Conservation (phyloP, 2,888 invertebrate genomes). For the Craniophora ligustri region DNA sequence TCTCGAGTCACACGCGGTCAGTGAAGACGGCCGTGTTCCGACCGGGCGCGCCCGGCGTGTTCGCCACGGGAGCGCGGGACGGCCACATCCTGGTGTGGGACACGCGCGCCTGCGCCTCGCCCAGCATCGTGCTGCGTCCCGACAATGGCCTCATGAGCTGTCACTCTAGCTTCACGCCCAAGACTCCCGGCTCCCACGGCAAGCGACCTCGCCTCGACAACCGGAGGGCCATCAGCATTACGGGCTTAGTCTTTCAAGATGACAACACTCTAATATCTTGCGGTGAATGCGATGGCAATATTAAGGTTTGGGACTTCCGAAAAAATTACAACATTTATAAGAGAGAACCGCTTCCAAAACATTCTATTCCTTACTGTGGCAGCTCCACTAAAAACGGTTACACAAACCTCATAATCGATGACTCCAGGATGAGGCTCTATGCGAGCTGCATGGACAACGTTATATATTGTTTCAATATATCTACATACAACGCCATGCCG, state of each 20-base stretch:
- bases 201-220: slow-evolving; percentile 82
- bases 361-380: slow-evolving; percentile 92
- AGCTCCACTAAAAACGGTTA: slow-evolving; percentile 91
- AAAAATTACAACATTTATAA: slow-evolving; percentile 92
- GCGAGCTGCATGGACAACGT: slow-evolving; percentile 96
- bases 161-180: slow-evolving; percentile 85
- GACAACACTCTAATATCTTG: slow-evolving; percentile 94
- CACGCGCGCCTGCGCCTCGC: slow-evolving; percentile 79
- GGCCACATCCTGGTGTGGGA: slow-evolving; percentile 97
- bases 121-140: slow-evolving; percentile 85
- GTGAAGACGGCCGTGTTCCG: slow-evolving; percentile 94
- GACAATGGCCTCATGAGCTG: slow-evolving; percentile 92
- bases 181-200: slow-evolving; percentile 86
- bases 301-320: slow-evolving; percentile 96
- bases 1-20: slow-evolving; percentile 93
- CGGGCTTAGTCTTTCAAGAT: slow-evolving; percentile 95
- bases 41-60: slow-evolving; percentile 91
- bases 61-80: slow-evolving; percentile 96
- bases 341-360: slow-evolving; percentile 91
- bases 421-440: slow-evolving; percentile 91
- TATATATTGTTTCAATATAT: slow-evolving; percentile 95
- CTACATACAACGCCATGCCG: slow-evolving; percentile 91
- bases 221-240: slow-evolving; percentile 92
- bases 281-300: slow-evolving; percentile 95
- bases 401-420: slow-evolving; percentile 93